These are phyloP conservation scores for Hyperoplus immaculatus DNA, from an alignment of 2,797 vertebrate genomes.

Conservation along the genomic window DNA sequence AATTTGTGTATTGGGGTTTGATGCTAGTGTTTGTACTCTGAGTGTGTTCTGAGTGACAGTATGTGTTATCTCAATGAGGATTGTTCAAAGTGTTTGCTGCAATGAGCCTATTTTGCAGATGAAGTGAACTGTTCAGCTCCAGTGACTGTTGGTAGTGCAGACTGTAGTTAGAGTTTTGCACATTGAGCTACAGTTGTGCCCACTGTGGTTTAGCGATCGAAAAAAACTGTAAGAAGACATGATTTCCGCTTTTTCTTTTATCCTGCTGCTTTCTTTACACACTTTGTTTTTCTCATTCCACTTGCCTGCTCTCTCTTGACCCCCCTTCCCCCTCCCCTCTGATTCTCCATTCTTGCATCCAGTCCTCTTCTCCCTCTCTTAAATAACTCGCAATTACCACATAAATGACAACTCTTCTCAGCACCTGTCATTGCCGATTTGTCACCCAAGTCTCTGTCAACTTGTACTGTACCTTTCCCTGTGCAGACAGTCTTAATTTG, in stretches of 20 bases:
- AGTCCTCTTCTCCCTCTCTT: slow-evolving; percentile 23
- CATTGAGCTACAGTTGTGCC: too few species aligned
- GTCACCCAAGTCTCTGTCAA: slow-evolving; percentile 62
- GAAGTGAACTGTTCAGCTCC: too few species aligned
- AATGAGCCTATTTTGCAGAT: too few species aligned
- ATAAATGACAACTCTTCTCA: slow-evolving; percentile 70
- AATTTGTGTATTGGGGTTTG: too few species aligned
- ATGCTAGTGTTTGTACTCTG: too few species aligned
- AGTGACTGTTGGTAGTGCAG: too few species aligned
- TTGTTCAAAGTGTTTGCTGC: too few species aligned
- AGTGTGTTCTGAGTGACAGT: too few species aligned
- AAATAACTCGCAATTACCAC: slow-evolving; percentile 72
- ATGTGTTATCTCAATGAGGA: too few species aligned
- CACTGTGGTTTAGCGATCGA: too few species aligned
- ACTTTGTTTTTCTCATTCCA: neutral
- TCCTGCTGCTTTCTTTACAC: slow-evolving; percentile 23
- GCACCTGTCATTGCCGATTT: slow-evolving; percentile 56
- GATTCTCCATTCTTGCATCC: slow-evolving; percentile 2
- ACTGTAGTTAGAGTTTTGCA: too few species aligned
- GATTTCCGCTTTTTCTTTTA: slow-evolving; percentile 46
- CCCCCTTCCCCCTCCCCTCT: neutral
- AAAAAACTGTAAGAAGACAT: slow-evolving; percentile 16
- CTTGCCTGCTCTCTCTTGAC: neutral
- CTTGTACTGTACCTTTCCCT: slow-evolving; percentile 54
- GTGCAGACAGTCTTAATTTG: slow-evolving; percentile 67